Evolutionary conservation across 2,797 vertebrate species (phyloP).

Genomic region (Anabacerthia variegaticeps): DNA sequence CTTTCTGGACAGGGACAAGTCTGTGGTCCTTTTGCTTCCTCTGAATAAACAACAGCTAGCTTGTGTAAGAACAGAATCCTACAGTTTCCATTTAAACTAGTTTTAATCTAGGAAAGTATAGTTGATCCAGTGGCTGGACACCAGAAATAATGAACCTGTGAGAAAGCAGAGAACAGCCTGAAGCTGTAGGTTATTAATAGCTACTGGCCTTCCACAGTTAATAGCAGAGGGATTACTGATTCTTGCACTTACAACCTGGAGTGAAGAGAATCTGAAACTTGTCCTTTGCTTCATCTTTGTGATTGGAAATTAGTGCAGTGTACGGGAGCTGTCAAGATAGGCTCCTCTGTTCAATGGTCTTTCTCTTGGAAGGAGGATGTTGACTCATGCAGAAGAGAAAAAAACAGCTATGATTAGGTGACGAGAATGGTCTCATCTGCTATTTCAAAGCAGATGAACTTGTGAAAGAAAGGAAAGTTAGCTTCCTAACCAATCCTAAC

Average conservation of each 20-base stretch:
- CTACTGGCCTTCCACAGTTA: background rate
- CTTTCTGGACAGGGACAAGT: background rate
- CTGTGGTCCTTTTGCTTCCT: background rate
- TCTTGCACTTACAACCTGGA: background rate
- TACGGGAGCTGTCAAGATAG: background rate
- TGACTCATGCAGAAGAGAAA: background rate
- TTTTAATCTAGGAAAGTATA: background rate
- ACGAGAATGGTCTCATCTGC: background rate
- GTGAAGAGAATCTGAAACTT: background rate
- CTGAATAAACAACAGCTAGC: background rate
- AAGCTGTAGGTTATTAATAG: background rate
- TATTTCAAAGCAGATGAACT: background rate
- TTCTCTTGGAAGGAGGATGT: background rate
- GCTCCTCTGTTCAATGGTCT: fast-evolving
- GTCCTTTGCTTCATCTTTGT: background rate
- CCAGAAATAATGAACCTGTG: background rate
- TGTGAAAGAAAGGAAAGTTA: background rate
- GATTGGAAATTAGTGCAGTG: fast-evolving
- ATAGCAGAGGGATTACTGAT: background rate
- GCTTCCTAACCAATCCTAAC: background rate
- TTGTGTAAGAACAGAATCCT: background rate
- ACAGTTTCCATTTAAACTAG: background rate
- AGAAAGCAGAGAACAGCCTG: background rate
- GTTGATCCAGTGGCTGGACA: background rate
- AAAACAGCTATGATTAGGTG: background rate